Base-by-base conservation (phyloP, 2,888 invertebrate species). In the Troilus luridus region DNA sequence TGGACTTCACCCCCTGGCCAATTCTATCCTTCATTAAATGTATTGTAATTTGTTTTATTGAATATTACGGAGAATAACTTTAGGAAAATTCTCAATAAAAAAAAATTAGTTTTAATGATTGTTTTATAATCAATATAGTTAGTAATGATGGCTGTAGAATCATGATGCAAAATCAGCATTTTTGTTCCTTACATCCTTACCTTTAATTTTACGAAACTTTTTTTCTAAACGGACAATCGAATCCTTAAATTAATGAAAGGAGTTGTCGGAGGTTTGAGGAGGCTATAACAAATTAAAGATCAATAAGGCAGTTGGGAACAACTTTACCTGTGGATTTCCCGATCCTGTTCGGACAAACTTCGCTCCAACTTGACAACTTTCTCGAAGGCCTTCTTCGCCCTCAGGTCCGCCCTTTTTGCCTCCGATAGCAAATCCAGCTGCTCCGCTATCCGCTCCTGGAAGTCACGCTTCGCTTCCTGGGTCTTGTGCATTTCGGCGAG, bases 401-500 rank as follows among this genome's bases (percentile, higher is more conserved):
- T 60, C 1, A 90, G 64, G 58, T 90, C 90, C 10, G 90, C 90
- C 9, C 88, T 14, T 27, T 90, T 90, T 3, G 90, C 90, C n/a
- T 90, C 90, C 0, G 90, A 85, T 0, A 90, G 88, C 24, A 90
- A 41, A n/a, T 90, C 81, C 19, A 90, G 62, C 54, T 90, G 85
- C 17, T 90, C 90, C 0, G 24, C 59, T 2, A 90, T 90, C 17
- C 62, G 17, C 14, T 90, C 90, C 56, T 90, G 90, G 12, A 90
- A 90, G 17, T 85, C 85, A 6, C 72, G 24, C 60, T 90, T 90
- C 59, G 90, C 90, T 21, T 64, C 85, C 64, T 90, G 90, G 24
- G 90, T 90, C 24, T 60, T 90, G 90, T 90, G 90, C 64, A 90
- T 27, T 14, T 90, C 60, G 14, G 90, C 60, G n/a, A 60, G n/a